Evolutionary conservation across 2,888 invertebrate genomes (phyloP), one percentile per base, ranked within the genome.

Genomic region (Ophioninae sp.): DNA sequence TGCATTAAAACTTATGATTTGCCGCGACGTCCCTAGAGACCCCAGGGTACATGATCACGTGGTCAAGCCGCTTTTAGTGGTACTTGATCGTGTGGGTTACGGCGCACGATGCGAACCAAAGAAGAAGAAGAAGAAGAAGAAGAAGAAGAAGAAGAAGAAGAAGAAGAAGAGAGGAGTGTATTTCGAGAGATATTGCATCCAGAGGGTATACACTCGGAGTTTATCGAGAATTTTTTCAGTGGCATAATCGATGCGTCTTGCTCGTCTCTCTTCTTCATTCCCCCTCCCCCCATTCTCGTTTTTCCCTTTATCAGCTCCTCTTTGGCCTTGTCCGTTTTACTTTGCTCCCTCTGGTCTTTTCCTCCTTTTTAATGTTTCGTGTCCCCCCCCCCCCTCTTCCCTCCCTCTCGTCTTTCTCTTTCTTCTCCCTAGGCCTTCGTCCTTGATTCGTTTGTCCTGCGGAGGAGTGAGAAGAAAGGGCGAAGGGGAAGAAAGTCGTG

Each of bases 191-290:
- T 69, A 69, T 56, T 59, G 9, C 59, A 61, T 72, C 72, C 61
- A 61, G 44, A 73, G 73, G 72, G 63, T 44, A 30, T 56, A 69
- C n/a, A 56, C 9, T 41, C 20, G 61, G 71, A 64, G 72, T 56
- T 73, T 81, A 85, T 82, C 81, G 85, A 81, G 80, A 13, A 74
- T 74, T 74, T 74, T 75, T 76, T 56, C 69, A 63, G 22, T 61
- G 56, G 65, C 78, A 74, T 64, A 64, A 74, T 64, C 75, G 76
- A 72, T 86, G 83, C 82, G 78, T 72, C 73, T 59, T 65, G 68
- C 80, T 68, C 30, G 79, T 82, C 37, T 44, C 13, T 44, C 13
- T 44, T 44, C 9, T n/a, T n/a, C n/a, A n/a, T n/a, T n/a, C n/a
- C n/a, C n/a, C n/a, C n/a, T n/a, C n/a, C n/a, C n/a, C n/a, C n/a